Evolutionary conservation across 2,888 invertebrate genomes (phyloP), one percentile per base, ranked within the genome.

Genomic region (Drosophila pseudotalamancana): DNA sequence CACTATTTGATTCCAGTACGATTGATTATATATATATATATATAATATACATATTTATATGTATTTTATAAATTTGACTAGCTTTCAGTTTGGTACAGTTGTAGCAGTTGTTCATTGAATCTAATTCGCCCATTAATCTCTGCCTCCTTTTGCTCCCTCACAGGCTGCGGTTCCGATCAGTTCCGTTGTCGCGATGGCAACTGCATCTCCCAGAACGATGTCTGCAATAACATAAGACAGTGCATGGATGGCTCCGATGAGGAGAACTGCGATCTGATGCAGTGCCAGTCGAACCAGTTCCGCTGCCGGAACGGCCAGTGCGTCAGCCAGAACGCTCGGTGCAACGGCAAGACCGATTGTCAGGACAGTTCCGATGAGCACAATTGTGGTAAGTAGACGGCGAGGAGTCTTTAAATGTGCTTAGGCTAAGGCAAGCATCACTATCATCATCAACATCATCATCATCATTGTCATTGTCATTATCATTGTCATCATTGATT

Each of bases 221-320:
- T 91, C 62, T 97, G 97, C 89, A 94, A 96, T 87, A 93, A 94
- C 2, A 77, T 80, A 1, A 34, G 49, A 0, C 94, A 96, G 76
- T 97, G 97, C 83, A 88, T 91, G 5, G 95, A 95, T 82, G 93
- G 93, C 4, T 93, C 93, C 18, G 96, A 97, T 87, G 97, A 97
- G 89, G 77, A 79, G 16, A 91, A 93, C 71, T 96, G 95, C 61
- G 60, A 87, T 14, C 34, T 73, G 5, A 5, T 31, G n/a, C 63
- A 66, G 25, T 91, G 91, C 49, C 68, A 68, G 6, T n/a, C 81
- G 9, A 72, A 86, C 25, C 90, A 92, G 70, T 92, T 90, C 90
- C 89, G 89, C 29, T 92, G 92, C 63, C 74, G 84, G 9, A 90
- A 88, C 48, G 90, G 91, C 6, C 89, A 91, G 72, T 91, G 90